phyloP scores from a whole-genome alignment of 2,888 invertebrate genomes.

The Salticus scenicus region DNA sequence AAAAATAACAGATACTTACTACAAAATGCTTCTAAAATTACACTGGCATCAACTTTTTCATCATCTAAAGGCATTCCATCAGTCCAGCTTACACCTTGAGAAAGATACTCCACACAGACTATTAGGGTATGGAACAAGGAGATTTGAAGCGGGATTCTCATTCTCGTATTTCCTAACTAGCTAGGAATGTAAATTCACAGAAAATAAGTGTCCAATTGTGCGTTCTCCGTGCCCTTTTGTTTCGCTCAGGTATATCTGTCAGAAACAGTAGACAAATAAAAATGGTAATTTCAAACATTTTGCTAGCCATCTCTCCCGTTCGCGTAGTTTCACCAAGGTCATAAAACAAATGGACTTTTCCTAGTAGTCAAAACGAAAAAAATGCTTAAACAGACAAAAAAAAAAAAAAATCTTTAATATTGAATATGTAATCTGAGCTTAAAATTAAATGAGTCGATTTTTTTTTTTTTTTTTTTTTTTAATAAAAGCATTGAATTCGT shows the following conservation, averaged over 20 bases:
- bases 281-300: conserved; percentile 33
- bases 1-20: conserved; percentile 19
- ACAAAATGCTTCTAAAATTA: conserved; percentile 18
- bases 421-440: no score
- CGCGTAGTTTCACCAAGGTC: conserved; percentile 25
- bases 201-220: not conserved
- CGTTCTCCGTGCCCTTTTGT: not conserved
- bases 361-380: no score
- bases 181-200: not conserved
- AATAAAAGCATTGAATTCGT: no score
- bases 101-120: not conserved
- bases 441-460: no score
- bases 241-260: not conserved
- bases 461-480: no score
- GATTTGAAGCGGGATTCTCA: not conserved
- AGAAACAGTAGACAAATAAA: conserved; percentile 34
- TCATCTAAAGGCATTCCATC: not conserved
- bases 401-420: no score
- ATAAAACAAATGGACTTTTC: conserved; percentile 22
- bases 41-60: not conserved
- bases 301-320: not conserved
- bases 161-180: not conserved
- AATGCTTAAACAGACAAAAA: no score
- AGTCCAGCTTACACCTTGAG: not conserved
- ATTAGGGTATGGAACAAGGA: not conserved